Conservation (phyloP, 2,113 vertebrate species). For the Trematomus loennbergii region DNA sequence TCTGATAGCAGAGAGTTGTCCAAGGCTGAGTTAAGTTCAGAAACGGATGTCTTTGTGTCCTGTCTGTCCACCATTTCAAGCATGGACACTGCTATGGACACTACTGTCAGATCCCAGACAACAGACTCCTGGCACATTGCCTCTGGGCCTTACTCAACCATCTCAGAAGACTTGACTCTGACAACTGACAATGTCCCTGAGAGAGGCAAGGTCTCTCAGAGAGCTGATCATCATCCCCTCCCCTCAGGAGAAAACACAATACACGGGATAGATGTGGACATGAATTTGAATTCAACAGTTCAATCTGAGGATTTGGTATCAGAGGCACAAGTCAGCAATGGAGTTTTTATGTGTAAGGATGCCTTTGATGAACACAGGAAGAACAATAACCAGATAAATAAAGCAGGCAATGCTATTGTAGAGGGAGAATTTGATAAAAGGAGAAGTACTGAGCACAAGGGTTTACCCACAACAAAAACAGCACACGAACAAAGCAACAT, state of each 20-base stretch:
- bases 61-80: slow-evolving; percentile 80
- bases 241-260: slow-evolving; percentile 65
- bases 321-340: slow-evolving; percentile 62
- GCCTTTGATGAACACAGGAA: slow-evolving; percentile 40
- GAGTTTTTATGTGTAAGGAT: slow-evolving; percentile 39
- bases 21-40: slow-evolving; percentile 77
- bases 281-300: slow-evolving; percentile 77
- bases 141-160: slow-evolving; percentile 68
- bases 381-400: slow-evolving; percentile 61
- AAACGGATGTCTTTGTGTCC: slow-evolving; percentile 80
- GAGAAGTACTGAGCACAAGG: slow-evolving; percentile 37
- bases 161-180: slow-evolving; percentile 79
- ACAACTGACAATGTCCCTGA: slow-evolving; percentile 66
- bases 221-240: slow-evolving; percentile 1
- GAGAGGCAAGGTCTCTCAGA: slow-evolving; percentile 41
- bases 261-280: slow-evolving; percentile 61
- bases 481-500: slow-evolving; percentile 43
- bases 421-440: slow-evolving; percentile 12
- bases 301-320: slow-evolving; percentile 45
- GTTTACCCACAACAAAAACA: background rate
- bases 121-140: slow-evolving; percentile 72
- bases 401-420: background rate
- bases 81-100: slow-evolving; percentile 71
- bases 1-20: slow-evolving; percentile 53
- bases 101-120: slow-evolving; percentile 52